Evolutionary conservation across 2,797 vertebrate genomes (phyloP), one percentile per base, ranked within the genome.

Genomic region (Melopsittacus undulatus): DNA sequence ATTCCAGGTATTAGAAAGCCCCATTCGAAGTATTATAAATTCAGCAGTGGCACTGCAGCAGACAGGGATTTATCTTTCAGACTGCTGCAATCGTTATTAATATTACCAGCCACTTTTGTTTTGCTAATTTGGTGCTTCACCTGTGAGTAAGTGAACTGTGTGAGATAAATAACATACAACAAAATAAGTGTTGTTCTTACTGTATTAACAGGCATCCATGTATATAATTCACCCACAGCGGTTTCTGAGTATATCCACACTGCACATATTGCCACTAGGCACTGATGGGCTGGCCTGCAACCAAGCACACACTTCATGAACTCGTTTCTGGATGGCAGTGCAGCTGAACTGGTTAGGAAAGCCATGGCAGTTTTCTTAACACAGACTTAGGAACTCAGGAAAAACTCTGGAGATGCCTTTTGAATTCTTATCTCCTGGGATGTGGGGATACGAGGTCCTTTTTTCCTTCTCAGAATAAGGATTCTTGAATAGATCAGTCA

Each of bases 101-200:
- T 56, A 86, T 96, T 93, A 97, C 86, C 70, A 89, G 63, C 56
- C 84, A 94, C 93, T 96, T 96, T 83, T 85, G 82, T 95, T 96
- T 96, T 94, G 90, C 57, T 97, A 97, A 96, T 97, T 92, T 86
- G 90, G 91, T 8, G 34, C 87, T 96, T 94, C 93, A 97, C 82
- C 95, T 96, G 79, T 48, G 78, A 95, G 70, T 82, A 96, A 95
- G 81, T 62, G 72, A 97, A 97, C 83, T 95, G 89, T 70, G 93
- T 6, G 5, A 89, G 96, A 94, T 94, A 96, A 95, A 97, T 97
- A 94, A 90, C 62, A 82, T 0, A 90, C 61, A 92, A 66, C 88
- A 94, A 21, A 86, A 92, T 92, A 94, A 95, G 94, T 49, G 81
- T 87, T 97, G 91, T 80, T 94, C 76, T 73, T 94, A 57, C 69